These are phyloP conservation scores for Galaxias olidus DNA, from an alignment of 2,797 vertebrate species.

Conservation along the genomic window DNA sequence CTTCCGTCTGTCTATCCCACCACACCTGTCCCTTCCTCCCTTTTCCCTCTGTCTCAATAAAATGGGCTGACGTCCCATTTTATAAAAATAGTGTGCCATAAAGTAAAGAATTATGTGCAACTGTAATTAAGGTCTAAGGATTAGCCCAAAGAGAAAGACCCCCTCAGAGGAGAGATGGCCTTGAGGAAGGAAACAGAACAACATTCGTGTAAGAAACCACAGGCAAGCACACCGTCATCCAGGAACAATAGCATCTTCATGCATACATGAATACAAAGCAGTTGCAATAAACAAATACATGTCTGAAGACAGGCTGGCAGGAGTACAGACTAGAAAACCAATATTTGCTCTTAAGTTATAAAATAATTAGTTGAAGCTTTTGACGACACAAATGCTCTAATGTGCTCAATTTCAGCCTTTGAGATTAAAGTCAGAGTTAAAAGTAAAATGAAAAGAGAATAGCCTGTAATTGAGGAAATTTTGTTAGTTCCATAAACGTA, in stretches of 20 bases:
- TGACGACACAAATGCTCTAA: too few species aligned
- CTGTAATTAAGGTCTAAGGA: constrained; percentile 36
- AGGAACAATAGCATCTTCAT: constrained; percentile 18
- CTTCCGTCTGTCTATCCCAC: too few species aligned
- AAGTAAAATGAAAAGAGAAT: too few species aligned
- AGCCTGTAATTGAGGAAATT: too few species aligned
- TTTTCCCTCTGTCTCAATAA: too few species aligned
- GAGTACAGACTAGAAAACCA: constrained; percentile 3
- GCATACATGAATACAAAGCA: constrained; percentile 8
- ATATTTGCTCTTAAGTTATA: not conserved
- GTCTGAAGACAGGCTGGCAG: constrained; percentile 6
- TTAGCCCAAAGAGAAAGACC: constrained; percentile 26
- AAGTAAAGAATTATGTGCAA: constrained; percentile 3
- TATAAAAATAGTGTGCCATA: too few species aligned
- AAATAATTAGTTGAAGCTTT: not conserved
- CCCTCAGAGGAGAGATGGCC: constrained; percentile 9
- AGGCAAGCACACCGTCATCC: constrained; percentile 11
- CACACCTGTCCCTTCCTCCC: too few species aligned
- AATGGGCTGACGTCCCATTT: too few species aligned
- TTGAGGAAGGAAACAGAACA: constrained; percentile 4
- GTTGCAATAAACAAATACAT: constrained; percentile 8
- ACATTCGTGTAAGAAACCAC: constrained; percentile 1
- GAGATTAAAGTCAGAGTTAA: too few species aligned
- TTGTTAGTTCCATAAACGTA: too few species aligned
- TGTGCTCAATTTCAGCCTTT: too few species aligned